Base-by-base conservation (phyloP, 2,797 vertebrate genomes). In the Otolemur crassicaudatus region DNA sequence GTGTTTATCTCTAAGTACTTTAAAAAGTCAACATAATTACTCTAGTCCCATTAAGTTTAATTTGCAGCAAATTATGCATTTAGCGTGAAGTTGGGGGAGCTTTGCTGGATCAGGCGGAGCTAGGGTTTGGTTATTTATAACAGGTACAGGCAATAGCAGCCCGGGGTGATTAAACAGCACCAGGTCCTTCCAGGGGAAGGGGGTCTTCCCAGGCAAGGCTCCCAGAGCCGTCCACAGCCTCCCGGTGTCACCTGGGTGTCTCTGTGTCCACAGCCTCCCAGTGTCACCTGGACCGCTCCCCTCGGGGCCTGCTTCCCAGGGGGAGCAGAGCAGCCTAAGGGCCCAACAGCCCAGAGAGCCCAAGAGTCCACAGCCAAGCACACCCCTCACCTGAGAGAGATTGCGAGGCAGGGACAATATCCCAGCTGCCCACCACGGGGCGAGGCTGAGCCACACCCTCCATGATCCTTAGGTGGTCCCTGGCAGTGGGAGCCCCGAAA, bases 21-120 rank as follows among this genome's bases (percentile, higher is more conserved):
- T 94, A 81, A 97, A 98, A 98, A 98, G 98, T 98, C 98, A 98
- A 98, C 97, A 98, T 98, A 98, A 98, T 98, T 98, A 98, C 98
- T 98, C 96, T 96, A 98, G 94, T 97, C 97, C 98, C 98, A 98
- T 98, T 98, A 98, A 98, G 97, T 98, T 98, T 98, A 98, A 98
- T 98, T 98, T 98, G 97, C 97, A 98, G 97, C 97, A 98, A 98
- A 98, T 98, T 98, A 98, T 97, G 97, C 95, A 97, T 98, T 98
- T 98, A 98, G 95, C 83, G 70, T 98, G 98, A 98, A 98, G 97
- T 95, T 97, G 97, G 97, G 96, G 96, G 85, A 96, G 96, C 77
- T 90, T 63, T 76, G 83, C 96, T 96, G 96, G 94, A 96, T 97
- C 81, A 92, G 98, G 95, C 73, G 29, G 94, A 95, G 94, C 92